Evolutionary conservation across 1,140 invertebrate genomes (phyloP).

Genomic region (Bombus impatiens): DNA sequence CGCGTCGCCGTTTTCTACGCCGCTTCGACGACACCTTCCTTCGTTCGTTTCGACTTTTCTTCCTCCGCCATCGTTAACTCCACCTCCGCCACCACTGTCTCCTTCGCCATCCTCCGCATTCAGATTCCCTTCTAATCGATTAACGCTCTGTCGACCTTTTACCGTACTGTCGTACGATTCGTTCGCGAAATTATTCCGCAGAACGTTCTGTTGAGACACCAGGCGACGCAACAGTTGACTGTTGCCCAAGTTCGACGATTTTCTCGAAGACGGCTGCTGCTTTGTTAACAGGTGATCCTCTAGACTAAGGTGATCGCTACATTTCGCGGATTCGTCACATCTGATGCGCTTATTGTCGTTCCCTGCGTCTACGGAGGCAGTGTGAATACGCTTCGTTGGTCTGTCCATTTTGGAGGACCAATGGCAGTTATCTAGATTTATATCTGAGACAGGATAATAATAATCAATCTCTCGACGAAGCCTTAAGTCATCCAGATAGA

Average conservation of each 20-base stretch:
- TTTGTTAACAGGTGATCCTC: constrained; percentile 31
- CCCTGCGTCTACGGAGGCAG: constrained; percentile 30
- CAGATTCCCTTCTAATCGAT: constrained; percentile 28
- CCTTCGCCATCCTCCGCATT: constrained; percentile 50
- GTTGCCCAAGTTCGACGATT: constrained; percentile 15
- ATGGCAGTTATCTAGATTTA: constrained; percentile 36
- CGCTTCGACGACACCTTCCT: constrained; percentile 63
- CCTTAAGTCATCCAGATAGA: background rate
- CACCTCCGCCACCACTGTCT: constrained; percentile 53
- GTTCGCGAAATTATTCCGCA: background rate
- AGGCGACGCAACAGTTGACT: constrained; percentile 82
- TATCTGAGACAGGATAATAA: constrained; percentile 17
- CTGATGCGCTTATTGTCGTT: constrained; percentile 54
- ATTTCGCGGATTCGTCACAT: constrained; percentile 49
- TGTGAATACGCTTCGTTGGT: constrained; percentile 72
- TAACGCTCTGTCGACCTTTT: background rate
- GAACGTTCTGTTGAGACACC: constrained; percentile 76
- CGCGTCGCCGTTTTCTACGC: constrained; percentile 68
- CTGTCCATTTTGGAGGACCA: constrained; percentile 56
- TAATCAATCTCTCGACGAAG: background rate
- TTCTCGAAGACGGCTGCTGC: constrained; percentile 35
- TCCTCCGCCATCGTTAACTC: constrained; percentile 60
- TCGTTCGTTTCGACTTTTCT: constrained; percentile 74
- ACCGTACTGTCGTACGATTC: background rate
- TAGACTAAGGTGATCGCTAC: constrained; percentile 9